Evolutionary conservation across 2,113 vertebrate species (phyloP).

Genomic region (Nicator chloris): DNA sequence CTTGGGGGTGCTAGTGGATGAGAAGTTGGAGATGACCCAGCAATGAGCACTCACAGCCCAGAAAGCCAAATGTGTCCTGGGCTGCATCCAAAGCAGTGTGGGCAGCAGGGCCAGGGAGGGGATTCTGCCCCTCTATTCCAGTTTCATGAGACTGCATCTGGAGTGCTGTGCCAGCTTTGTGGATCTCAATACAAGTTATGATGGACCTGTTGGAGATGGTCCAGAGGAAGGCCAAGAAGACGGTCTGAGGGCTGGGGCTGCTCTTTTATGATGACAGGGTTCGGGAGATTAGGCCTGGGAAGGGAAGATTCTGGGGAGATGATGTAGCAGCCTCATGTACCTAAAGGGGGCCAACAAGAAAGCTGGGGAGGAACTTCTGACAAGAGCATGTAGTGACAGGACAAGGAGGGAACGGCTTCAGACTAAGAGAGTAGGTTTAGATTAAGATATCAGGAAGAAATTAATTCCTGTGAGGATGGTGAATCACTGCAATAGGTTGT

Average conservation of each 20-base stretch:
- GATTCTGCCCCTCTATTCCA: not conserved
- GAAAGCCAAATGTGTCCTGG: not conserved
- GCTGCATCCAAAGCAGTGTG: not conserved
- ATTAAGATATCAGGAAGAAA: not conserved
- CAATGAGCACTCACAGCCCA: not conserved
- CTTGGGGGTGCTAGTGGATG: not conserved
- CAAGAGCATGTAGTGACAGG: not conserved
- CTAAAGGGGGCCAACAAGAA: not conserved
- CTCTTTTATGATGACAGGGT: not conserved
- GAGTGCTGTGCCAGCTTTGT: not conserved
- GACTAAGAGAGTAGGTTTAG: not conserved
- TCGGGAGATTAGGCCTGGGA: not conserved
- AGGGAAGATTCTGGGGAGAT: not conserved
- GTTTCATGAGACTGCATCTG: not conserved
- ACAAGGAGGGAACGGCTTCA: not conserved
- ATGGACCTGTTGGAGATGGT: not conserved
- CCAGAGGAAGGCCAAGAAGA: not conserved
- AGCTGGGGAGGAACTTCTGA: not conserved
- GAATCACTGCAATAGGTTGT: not conserved
- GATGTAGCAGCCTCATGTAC: not conserved
- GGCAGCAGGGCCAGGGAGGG: fast-evolving
- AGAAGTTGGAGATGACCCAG: not conserved
- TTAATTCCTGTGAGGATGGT: not conserved
- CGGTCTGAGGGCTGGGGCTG: not conserved
- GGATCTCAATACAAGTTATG: not conserved